These are phyloP conservation scores for Glossophaga mutica DNA, from an alignment of 2,797 vertebrate genomes.

Conservation along the genomic window DNA sequence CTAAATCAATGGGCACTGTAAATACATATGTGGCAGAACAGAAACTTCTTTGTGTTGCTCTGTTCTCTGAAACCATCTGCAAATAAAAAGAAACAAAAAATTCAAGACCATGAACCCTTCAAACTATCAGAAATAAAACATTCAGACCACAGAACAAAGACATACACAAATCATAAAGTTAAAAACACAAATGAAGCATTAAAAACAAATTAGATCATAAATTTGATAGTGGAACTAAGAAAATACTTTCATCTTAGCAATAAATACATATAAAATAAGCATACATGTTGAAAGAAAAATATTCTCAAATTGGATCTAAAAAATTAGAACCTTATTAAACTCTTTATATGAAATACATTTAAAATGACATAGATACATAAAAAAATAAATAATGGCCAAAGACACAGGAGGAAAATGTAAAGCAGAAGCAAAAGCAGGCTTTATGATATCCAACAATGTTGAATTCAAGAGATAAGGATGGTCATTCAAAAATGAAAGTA, in stretches of 20 bases:
- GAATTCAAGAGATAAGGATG: neutral
- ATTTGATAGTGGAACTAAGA: neutral
- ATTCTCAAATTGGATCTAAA: neutral
- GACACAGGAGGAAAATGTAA: neutral
- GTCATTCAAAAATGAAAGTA: neutral
- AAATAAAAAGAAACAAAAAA: neutral
- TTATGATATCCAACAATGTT: neutral
- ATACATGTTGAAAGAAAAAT: neutral
- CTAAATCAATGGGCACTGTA: neutral
- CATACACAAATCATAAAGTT: neutral
- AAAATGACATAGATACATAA: neutral
- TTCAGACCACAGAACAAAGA: neutral
- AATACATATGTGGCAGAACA: neutral
- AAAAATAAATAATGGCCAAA: neutral
- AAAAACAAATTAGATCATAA: neutral
- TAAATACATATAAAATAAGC: neutral
- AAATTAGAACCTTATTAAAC: neutral
- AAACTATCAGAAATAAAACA: neutral
- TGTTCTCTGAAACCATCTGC: neutral
- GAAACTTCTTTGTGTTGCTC: neutral
- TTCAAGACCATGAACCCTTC: neutral
- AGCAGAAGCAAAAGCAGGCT: neutral
- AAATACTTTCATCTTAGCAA: conserved; percentile 7
- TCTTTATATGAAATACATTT: neutral
- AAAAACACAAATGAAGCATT: neutral